Percentiles rank a stretch among this genome's conserved stretches.
Evolutionary conservation across 1,140 invertebrate species (phyloP).

Genomic region (Nilaparvata lugens): DNA sequence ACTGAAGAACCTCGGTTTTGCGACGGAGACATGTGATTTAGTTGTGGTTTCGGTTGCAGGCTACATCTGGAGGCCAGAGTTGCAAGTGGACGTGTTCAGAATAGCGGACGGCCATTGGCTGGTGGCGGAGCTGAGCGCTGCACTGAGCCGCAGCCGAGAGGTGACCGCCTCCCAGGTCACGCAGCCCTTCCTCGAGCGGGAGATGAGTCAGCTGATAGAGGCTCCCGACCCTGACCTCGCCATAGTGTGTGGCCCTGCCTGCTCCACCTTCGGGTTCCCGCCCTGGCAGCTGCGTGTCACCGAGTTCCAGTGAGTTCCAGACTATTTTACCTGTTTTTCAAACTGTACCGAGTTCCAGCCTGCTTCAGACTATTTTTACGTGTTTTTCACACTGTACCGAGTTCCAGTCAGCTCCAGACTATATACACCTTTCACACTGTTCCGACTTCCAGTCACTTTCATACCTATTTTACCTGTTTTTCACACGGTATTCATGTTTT

Average conservation of each 20-base stretch:
- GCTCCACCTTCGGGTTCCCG: constrained; percentile 48
- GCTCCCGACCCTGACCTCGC: constrained; percentile 52
- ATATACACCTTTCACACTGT: too few relatives aligned
- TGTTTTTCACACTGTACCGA: too few relatives aligned
- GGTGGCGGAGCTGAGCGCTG: not conserved
- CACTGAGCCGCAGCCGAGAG: not conserved
- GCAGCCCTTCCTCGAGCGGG: not conserved
- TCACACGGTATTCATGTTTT: too few relatives aligned
- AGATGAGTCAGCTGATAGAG: not conserved
- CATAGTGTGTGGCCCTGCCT: constrained; percentile 47
- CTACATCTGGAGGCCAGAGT: not conserved
- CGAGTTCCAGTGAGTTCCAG: constrained; percentile 52
- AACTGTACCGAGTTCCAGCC: too few relatives aligned
- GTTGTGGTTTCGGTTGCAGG: too few relatives aligned
- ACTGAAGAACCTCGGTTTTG: too few relatives aligned
- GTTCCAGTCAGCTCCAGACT: too few relatives aligned
- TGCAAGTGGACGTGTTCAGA: not conserved
- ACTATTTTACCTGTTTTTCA: too few relatives aligned
- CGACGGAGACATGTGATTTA: too few relatives aligned
- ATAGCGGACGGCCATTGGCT: not conserved
- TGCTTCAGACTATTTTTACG: too few relatives aligned
- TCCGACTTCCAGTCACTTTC: too few relatives aligned
- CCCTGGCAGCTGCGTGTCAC: constrained; percentile 61
- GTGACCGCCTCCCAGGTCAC: not conserved
- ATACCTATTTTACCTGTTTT: too few relatives aligned